These are phyloP conservation scores for Lacerta bilineata DNA, from an alignment of 2,797 vertebrate genomes.

Conservation along the genomic window DNA sequence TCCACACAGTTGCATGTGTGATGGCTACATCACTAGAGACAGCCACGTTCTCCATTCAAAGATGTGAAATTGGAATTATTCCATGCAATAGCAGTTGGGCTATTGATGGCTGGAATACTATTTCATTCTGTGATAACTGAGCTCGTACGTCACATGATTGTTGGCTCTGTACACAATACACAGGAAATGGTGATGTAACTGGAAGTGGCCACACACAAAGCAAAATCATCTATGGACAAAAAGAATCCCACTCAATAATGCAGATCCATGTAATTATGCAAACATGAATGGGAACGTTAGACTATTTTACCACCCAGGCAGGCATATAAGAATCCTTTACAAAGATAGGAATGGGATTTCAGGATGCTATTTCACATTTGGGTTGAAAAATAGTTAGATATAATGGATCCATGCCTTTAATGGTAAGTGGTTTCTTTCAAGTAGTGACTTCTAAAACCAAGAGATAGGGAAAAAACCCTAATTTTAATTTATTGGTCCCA, in stretches of 20 bases:
- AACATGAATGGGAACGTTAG: slow-evolving; percentile 6
- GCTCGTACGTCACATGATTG: slow-evolving; percentile 61
- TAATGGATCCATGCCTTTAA: slow-evolving; percentile 31
- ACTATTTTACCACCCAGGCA: slow-evolving; percentile 17
- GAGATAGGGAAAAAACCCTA: slow-evolving; percentile 20
- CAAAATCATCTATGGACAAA: not conserved
- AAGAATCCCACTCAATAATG: not conserved
- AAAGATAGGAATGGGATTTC: not conserved
- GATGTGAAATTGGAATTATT: too few relatives aligned
- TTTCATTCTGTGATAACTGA: slow-evolving; percentile 65
- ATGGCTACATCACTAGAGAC: too few relatives aligned
- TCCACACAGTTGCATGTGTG: too few relatives aligned
- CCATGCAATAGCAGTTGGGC: too few relatives aligned
- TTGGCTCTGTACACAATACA: slow-evolving; percentile 47
- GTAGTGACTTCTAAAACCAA: not conserved
- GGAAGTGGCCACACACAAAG: slow-evolving; percentile 10
- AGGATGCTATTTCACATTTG: not conserved
- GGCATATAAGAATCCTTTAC: not conserved
- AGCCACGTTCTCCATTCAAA: too few relatives aligned
- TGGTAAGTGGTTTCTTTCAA: slow-evolving; percentile 15
- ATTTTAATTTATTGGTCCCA: slow-evolving; percentile 36
- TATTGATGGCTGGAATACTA: slow-evolving; percentile 41
- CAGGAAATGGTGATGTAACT: slow-evolving; percentile 43
- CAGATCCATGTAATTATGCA: slow-evolving; percentile 22
- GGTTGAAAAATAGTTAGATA: not conserved